Percentiles rank a stretch among this genome's conserved stretches.
Evolutionary conservation across 2,888 invertebrate genomes (phyloP).

Genomic region (Megamerina dolium): DNA sequence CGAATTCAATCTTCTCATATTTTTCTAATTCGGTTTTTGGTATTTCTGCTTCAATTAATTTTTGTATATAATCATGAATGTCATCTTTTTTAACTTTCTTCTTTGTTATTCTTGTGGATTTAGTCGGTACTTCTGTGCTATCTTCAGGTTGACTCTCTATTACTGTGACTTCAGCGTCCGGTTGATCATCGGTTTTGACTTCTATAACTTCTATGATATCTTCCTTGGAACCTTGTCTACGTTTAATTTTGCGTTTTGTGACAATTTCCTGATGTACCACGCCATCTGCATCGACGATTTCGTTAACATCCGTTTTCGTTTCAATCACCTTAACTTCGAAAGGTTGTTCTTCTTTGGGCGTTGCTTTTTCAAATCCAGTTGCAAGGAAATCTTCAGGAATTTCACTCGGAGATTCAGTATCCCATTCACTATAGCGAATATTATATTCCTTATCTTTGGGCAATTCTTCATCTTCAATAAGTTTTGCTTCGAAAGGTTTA

Average conservation of each 20-base stretch:
- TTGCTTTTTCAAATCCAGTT: constrained; percentile 43
- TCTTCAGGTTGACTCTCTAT: constrained; percentile 34
- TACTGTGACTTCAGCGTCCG: constrained; percentile 39
- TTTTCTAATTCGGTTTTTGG: constrained; percentile 48
- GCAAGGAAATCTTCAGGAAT: constrained; percentile 48
- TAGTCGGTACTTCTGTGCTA: constrained; percentile 38
- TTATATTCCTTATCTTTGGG: constrained; percentile 12
- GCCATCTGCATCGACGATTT: constrained; percentile 33
- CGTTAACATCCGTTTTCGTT: constrained; percentile 21
- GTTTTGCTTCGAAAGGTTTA: too few species aligned
- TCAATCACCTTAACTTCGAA: constrained; percentile 20
- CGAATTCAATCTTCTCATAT: constrained; percentile 48
- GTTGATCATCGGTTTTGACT: constrained; percentile 38
- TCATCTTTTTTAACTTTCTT: constrained; percentile 43
- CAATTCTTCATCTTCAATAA: constrained; percentile 11
- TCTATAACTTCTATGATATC: constrained; percentile 46
- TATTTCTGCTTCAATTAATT: constrained; percentile 44
- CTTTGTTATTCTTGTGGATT: constrained; percentile 36
- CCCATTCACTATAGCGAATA: too few species aligned
- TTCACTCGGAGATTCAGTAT: constrained; percentile 21
- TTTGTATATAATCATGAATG: constrained; percentile 43
- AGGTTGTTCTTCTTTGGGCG: constrained; percentile 14
- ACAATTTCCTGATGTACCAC: constrained; percentile 45
- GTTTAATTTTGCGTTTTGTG: constrained; percentile 48
- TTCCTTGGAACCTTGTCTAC: constrained; percentile 45